Percentiles rank a stretch among this genome's conserved stretches.
These are phyloP conservation scores for Pteria penguin DNA, from an alignment of 2,888 invertebrate species.

Conservation along the genomic window DNA sequence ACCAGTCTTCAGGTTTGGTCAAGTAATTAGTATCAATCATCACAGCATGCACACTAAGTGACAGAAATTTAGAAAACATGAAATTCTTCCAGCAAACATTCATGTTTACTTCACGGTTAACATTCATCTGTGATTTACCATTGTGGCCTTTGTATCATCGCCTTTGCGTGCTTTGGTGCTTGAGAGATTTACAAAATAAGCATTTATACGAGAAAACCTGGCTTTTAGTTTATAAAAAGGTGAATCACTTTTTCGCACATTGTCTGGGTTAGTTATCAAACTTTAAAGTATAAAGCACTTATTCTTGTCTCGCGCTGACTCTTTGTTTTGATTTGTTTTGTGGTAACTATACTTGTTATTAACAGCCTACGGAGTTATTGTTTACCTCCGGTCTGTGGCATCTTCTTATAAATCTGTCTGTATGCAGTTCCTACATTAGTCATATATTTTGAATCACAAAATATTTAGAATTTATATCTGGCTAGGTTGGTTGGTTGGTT, in stretches of 20 bases:
- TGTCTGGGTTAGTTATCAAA: neutral
- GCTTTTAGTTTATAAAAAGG: neutral
- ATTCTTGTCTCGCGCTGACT: too few species aligned
- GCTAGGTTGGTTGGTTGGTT: too few species aligned
- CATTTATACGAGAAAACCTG: neutral
- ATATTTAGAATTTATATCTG: too few species aligned
- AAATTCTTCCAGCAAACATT: neutral
- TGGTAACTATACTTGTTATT: too few species aligned
- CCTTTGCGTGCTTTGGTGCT: neutral
- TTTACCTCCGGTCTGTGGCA: too few species aligned
- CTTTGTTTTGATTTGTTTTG: too few species aligned
- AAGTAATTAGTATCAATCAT: slow-evolving; percentile 1
- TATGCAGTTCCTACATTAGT: too few species aligned
- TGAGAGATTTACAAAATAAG: neutral
- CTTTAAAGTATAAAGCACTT: too few species aligned
- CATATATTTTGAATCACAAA: too few species aligned
- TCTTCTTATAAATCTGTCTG: too few species aligned
- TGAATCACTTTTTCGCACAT: neutral
- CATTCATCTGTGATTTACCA: neutral
- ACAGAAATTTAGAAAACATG: slow-evolving; percentile 6
- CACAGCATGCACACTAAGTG: neutral
- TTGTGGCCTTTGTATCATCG: neutral
- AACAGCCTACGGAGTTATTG: too few species aligned
- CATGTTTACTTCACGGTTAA: neutral
- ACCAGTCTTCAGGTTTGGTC: neutral